Evolutionary conservation across 2,888 invertebrate species (phyloP).

Genomic region (Agapetus fuscipes): DNA sequence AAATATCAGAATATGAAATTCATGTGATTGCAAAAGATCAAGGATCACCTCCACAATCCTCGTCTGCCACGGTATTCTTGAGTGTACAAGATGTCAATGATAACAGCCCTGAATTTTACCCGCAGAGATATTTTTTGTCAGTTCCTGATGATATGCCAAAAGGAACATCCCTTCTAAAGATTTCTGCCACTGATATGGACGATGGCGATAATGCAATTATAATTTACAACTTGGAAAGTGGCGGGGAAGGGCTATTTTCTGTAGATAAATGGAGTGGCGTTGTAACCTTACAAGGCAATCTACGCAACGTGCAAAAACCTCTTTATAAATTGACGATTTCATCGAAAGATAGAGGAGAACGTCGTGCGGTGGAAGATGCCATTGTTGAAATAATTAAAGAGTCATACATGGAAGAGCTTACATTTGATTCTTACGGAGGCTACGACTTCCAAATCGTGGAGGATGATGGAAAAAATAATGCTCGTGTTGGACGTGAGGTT

Average conservation of each 20-base stretch:
- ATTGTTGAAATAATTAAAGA: slow-evolving; percentile 71
- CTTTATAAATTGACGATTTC: slow-evolving; percentile 66
- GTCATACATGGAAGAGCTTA: slow-evolving; percentile 59
- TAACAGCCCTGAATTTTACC: slow-evolving; percentile 87
- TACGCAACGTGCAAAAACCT: slow-evolving; percentile 54
- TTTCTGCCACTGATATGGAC: slow-evolving; percentile 78
- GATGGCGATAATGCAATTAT: slow-evolving; percentile 80
- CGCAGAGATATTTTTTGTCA: slow-evolving; percentile 72
- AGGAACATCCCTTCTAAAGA: slow-evolving; percentile 58
- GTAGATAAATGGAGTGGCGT: slow-evolving; percentile 72
- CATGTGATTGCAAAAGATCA: slow-evolving; percentile 84
- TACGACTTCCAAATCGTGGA: slow-evolving; percentile 79
- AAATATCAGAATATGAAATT: slow-evolving; percentile 66
- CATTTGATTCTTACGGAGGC: slow-evolving; percentile 65
- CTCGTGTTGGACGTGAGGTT: slow-evolving; percentile 59
- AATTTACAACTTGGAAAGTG: slow-evolving; percentile 67
- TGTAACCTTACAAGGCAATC: slow-evolving; percentile 56
- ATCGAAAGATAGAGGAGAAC: slow-evolving; percentile 73
- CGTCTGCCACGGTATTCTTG: slow-evolving; percentile 77
- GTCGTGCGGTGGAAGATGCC: slow-evolving; percentile 62
- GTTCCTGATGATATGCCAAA: slow-evolving; percentile 58
- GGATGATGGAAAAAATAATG: slow-evolving; percentile 58
- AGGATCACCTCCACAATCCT: slow-evolving; percentile 82
- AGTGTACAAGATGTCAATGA: slow-evolving; percentile 84
- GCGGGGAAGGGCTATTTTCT: slow-evolving; percentile 69